These are phyloP conservation scores for Brachionus rubens DNA, from an alignment of 1,140 invertebrate species.

Conservation along the genomic window DNA sequence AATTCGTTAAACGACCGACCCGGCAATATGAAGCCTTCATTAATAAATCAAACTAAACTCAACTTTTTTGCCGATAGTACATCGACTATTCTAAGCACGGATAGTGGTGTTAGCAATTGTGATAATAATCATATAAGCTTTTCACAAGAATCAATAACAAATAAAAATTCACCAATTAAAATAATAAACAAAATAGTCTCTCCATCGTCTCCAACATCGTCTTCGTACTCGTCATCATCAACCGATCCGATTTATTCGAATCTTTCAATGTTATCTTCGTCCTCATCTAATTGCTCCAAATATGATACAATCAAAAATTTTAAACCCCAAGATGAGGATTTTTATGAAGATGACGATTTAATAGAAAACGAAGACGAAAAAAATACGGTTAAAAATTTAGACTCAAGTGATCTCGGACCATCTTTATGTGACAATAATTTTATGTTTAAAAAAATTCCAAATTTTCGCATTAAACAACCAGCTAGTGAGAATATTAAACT, in stretches of 20 bases:
- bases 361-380: neutral
- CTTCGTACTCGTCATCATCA: conserved; percentile 9
- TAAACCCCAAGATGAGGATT: conserved; percentile 18
- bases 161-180: conserved; percentile 12
- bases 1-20: conserved; percentile 38
- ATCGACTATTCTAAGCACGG: conserved; percentile 41
- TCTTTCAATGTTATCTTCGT: conserved; percentile 5
- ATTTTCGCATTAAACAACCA: conserved; percentile 23
- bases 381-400: no score
- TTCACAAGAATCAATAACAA: conserved; percentile 10
- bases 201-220: neutral
- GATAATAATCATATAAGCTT: conserved; percentile 34
- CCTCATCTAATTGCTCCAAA: conserved; percentile 16
- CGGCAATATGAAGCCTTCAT: neutral
- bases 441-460: conserved; percentile 29
- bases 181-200: neutral
- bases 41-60: neutral
- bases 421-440: conserved; percentile 10
- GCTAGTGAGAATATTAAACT: conserved; percentile 10
- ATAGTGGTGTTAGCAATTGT: conserved; percentile 33
- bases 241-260: conserved; percentile 25
- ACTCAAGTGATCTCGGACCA: neutral
- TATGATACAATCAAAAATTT: conserved; percentile 26
- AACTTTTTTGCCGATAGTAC: conserved; percentile 32
- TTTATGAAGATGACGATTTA: conserved; percentile 23